phyloP scores from a whole-genome alignment of 2,797 vertebrate species.

The Poeciliopsis gracilis region DNA sequence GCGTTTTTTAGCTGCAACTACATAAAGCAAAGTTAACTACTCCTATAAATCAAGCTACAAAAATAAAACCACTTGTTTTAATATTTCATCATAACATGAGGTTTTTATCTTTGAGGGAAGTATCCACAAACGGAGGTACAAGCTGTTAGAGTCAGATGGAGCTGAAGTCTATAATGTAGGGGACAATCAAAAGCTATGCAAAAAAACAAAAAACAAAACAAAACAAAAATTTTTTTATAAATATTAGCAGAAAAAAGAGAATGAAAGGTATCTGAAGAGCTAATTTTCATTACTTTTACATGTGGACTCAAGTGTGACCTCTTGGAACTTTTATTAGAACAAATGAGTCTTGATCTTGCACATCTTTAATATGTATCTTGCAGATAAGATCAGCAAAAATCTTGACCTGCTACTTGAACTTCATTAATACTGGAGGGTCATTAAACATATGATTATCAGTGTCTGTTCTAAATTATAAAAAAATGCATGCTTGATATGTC shows the following conservation, averaged over 20 bases:
- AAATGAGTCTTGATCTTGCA: constrained; percentile 1
- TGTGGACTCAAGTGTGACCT: constrained; percentile 7
- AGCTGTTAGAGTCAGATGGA: constrained; percentile 15
- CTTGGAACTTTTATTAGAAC: constrained; percentile 9
- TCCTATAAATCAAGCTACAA: constrained; percentile 56
- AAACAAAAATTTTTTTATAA: no score
- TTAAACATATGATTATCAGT: background rate
- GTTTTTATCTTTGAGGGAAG: constrained; percentile 22
- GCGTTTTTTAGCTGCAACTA: constrained; percentile 37
- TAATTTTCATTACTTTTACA: constrained; percentile 2
- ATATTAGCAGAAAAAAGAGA: constrained; percentile 5
- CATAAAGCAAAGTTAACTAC: constrained; percentile 51
- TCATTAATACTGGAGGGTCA: background rate
- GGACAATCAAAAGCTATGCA: background rate
- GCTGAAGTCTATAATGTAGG: constrained; percentile 3
- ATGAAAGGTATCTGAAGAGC: background rate
- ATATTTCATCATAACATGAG: constrained; percentile 51
- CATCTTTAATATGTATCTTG: background rate
- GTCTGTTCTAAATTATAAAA: background rate
- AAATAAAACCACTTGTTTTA: constrained; percentile 54
- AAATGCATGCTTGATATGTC: background rate
- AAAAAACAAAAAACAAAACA: background rate
- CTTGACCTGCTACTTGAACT: background rate
- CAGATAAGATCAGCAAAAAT: background rate
- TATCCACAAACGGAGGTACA: constrained; percentile 12